Evolutionary conservation across 2,797 vertebrate species (phyloP), one percentile per base, ranked within the genome.

Genomic region (Otolemur crassicaudatus): DNA sequence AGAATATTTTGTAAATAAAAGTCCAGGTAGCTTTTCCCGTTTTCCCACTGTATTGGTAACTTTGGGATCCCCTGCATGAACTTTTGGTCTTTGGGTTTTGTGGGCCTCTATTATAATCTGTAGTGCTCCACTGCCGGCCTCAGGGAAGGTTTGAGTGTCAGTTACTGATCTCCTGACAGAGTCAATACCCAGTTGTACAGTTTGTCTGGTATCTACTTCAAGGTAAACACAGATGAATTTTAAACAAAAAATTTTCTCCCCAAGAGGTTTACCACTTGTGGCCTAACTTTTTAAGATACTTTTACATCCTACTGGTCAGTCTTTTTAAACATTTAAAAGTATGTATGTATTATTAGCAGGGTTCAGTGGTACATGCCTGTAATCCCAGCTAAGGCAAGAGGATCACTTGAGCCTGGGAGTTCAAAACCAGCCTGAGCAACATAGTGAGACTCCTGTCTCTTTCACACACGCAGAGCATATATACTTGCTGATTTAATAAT

Each of bases 131-230:
- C 79, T 94, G 91, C 96, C 96, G 96, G 97, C 94, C 97, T 96
- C 85, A 98, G 89, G 97, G 95, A 98, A 97, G 94, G 96, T 97
- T 94, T 95, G 96, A 83, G 79, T 91, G 19, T 46, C 86, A 86
- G 98, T 98, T 99, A 98, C 98, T 98, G 94, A 98, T 98, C 98
- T 99, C 98, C 98, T 82, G 90, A 53, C 72, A 94, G 93, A 96
- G 97, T 98, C 98, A 98, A 96, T 96, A 98, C 89, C 87, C 94
- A 96, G 95, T 94, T 98, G 6, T 88, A 90, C 86, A 73, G 90
- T 96, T 90, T 97, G 95, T 97, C 97, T 96, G 93, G 94, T 98
- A 89, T 98, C 97, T 97, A 86, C 95, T 98, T 98, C 97, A 97
- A 98, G 98, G 98, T 98, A 98, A 98, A 98, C 90, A 69, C 65